phyloP scores from a whole-genome alignment of 2,113 vertebrate genomes.

The Abramis brama region DNA sequence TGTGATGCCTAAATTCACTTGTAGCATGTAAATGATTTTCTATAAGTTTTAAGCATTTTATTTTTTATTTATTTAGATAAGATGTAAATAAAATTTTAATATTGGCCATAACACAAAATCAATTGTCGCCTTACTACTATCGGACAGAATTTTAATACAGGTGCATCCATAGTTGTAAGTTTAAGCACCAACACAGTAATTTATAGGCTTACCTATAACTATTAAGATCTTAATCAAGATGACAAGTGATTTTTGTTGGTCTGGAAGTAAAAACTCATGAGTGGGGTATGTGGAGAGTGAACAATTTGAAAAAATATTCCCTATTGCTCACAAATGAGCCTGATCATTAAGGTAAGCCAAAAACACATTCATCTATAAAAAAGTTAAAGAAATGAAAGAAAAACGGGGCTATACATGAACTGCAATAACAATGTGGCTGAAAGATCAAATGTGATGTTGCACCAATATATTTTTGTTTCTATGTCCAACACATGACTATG shows the following conservation, averaged over 20 bases:
- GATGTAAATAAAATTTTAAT: too few species aligned
- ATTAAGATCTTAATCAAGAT: background rate
- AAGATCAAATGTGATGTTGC: slow-evolving; percentile 5
- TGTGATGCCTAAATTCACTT: too few species aligned
- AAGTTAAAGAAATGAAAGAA: background rate
- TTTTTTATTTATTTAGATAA: too few species aligned
- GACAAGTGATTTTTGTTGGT: slow-evolving; percentile 25
- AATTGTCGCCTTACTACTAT: too few species aligned
- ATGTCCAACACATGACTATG: slow-evolving; percentile 3
- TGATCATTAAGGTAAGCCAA: background rate
- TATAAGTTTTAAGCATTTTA: too few species aligned
- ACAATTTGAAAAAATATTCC: background rate
- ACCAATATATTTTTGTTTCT: slow-evolving; percentile 18
- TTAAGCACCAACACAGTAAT: background rate
- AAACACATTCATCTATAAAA: background rate
- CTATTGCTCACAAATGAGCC: slow-evolving; percentile 34
- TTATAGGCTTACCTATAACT: slow-evolving; percentile 36
- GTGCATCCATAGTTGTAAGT: too few species aligned
- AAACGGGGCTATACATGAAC: background rate
- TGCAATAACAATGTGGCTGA: background rate
- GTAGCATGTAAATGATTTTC: too few species aligned
- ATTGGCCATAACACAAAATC: too few species aligned
- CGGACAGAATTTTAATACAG: too few species aligned
- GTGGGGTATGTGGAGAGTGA: slow-evolving; percentile 28
- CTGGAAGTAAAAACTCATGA: slow-evolving; percentile 19